Percentiles rank a stretch among this genome's conserved stretches.
Conservation (phyloP, 2,113 vertebrate species). For the Naja naja region DNA sequence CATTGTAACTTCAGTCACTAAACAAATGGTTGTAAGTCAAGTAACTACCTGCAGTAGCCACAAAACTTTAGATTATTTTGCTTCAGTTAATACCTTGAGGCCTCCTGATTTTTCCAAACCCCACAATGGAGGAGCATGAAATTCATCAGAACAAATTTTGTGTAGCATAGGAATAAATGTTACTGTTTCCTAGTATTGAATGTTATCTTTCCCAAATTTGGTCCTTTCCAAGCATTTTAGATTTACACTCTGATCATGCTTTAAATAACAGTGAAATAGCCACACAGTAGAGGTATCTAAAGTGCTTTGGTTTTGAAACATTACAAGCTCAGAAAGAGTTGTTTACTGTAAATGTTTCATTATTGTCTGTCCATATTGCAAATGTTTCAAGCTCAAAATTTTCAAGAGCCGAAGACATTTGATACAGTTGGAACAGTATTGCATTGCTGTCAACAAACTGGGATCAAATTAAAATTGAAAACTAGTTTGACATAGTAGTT, state of each 20-base stretch:
- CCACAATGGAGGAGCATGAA: background rate
- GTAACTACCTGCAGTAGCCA: too few species aligned
- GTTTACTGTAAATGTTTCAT: background rate
- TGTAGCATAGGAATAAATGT: background rate
- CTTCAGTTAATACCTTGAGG: background rate
- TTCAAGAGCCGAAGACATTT: background rate
- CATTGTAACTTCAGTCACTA: background rate
- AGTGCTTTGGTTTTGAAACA: background rate
- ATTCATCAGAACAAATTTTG: background rate
- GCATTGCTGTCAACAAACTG: background rate
- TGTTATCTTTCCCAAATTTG: background rate
- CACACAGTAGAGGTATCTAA: background rate
- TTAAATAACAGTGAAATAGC: background rate
- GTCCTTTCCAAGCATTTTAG: background rate
- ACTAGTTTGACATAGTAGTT: background rate
- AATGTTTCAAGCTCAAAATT: background rate
- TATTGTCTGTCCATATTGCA: background rate
- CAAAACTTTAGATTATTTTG: background rate
- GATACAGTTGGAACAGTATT: background rate
- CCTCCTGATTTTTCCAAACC: background rate
- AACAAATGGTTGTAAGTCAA: background rate
- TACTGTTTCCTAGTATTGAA: background rate
- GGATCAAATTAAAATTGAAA: background rate
- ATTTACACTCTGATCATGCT: background rate
- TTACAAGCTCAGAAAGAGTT: background rate